Evolutionary conservation across 2,888 invertebrate species (phyloP).

Genomic region (Nasonovia ribisnigri): DNA sequence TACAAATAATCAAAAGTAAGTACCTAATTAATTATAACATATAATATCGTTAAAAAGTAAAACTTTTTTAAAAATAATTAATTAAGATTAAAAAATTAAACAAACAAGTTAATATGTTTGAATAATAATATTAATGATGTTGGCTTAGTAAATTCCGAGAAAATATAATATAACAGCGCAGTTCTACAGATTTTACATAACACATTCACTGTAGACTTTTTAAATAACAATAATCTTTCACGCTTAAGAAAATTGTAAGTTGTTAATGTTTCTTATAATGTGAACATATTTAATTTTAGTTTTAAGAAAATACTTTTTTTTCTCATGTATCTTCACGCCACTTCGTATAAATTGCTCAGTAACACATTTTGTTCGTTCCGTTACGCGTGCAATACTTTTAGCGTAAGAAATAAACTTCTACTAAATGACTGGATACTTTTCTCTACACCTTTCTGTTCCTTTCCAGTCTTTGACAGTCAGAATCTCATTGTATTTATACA

Average conservation of each 20-base stretch:
- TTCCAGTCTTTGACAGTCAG: background rate
- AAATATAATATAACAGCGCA: background rate
- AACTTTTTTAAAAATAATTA: background rate
- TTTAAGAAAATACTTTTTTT: background rate
- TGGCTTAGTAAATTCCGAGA: background rate
- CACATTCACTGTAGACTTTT: background rate
- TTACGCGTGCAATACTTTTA: conserved; percentile 23
- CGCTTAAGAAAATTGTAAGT: conserved; percentile 14
- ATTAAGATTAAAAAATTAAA: background rate
- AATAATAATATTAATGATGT: background rate
- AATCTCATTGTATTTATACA: conserved; percentile 18
- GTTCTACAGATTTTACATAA: background rate
- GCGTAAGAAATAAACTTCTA: background rate
- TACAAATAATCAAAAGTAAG: background rate
- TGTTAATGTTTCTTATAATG: background rate
- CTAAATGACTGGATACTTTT: conserved; percentile 36
- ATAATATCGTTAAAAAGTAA: background rate
- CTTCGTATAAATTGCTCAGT: conserved; percentile 21
- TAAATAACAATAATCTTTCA: conserved; percentile 28
- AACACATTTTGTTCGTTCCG: background rate
- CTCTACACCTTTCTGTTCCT: background rate
- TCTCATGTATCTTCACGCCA: background rate
- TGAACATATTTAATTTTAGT: conserved; percentile 11
- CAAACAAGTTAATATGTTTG: background rate
- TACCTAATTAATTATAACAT: background rate